Percentiles rank a stretch among this genome's conserved stretches.
phyloP scores from a whole-genome alignment of 1,140 invertebrate genomes.

The Drosophila ercepeae region DNA sequence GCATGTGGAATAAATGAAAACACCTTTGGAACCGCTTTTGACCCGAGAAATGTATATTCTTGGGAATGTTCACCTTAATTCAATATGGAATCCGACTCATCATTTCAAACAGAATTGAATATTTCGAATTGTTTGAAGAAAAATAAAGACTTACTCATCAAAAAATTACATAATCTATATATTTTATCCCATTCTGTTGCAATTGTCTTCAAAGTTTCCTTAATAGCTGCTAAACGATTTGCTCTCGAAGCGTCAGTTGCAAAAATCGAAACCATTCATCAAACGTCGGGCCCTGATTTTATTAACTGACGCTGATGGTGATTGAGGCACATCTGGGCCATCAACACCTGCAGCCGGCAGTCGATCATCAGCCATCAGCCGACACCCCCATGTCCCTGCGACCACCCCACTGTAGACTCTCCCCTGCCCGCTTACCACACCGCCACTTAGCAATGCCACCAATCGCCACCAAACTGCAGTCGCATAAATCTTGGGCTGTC shows the following conservation, averaged over 20 bases:
- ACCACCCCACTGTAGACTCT: background rate
- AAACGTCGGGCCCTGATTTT: constrained; percentile 72
- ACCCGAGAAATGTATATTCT: background rate
- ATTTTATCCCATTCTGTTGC: background rate
- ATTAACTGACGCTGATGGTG: constrained; percentile 79
- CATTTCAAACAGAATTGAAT: background rate
- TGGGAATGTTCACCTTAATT: background rate
- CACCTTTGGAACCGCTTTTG: background rate
- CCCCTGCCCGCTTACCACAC: background rate
- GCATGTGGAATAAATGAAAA: constrained; percentile 3
- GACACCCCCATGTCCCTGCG: background rate
- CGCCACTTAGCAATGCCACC: constrained; percentile 8
- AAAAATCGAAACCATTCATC: constrained; percentile 72
- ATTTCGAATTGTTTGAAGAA: too few relatives aligned
- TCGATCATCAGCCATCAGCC: constrained; percentile 24
- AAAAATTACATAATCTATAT: background rate
- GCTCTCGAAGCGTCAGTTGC: constrained; percentile 53
- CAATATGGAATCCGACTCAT: background rate
- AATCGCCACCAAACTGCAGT: constrained; percentile 51
- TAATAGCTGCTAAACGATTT: constrained; percentile 68
- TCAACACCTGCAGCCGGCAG: constrained; percentile 65
- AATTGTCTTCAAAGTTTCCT: constrained; percentile 30
- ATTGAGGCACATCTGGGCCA: constrained; percentile 76
- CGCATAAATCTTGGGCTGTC: constrained; percentile 73
- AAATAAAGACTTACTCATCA: too few relatives aligned